Percentiles rank a stretch among this genome's conserved stretches.
phyloP scores from a whole-genome alignment of 2,797 vertebrate species.

The Peromyscus eremicus region DNA sequence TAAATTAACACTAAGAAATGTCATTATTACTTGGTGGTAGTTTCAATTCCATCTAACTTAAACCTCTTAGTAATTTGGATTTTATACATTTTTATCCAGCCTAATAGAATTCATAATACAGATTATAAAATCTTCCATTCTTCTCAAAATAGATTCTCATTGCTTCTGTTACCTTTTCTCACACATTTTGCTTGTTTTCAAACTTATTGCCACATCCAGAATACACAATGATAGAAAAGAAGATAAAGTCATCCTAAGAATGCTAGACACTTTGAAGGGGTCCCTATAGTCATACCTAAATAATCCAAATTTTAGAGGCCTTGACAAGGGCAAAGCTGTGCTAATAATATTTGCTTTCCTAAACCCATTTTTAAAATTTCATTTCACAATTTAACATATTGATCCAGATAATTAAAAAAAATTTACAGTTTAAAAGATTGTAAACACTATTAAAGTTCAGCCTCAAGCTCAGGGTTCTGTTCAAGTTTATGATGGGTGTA shows the following conservation, averaged over 20 bases:
- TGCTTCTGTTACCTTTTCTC: slow-evolving; percentile 47
- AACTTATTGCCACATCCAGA: slow-evolving; percentile 44
- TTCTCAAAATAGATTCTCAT: slow-evolving; percentile 55
- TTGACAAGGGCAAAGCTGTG: slow-evolving; percentile 1
- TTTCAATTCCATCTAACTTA: slow-evolving; percentile 74
- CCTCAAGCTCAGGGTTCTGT: background rate
- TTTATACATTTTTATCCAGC: slow-evolving; percentile 65
- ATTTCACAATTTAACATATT: slow-evolving; percentile 37
- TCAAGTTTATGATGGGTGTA: background rate
- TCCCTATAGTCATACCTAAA: background rate
- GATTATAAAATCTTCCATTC: slow-evolving; percentile 65
- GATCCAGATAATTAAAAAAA: slow-evolving; percentile 13
- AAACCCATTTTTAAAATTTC: background rate
- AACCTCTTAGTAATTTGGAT: slow-evolving; percentile 72
- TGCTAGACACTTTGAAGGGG: background rate
- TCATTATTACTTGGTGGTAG: slow-evolving; percentile 73
- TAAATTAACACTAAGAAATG: slow-evolving; percentile 77
- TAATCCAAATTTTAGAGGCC: background rate
- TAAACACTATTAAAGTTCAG: background rate
- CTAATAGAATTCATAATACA: slow-evolving; percentile 73
- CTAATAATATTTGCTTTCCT: background rate
- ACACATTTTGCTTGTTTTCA: slow-evolving; percentile 29
- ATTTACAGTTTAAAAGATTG: background rate
- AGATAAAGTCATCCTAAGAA: background rate
- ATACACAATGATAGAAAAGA: background rate